Conservation (phyloP, 2,113 vertebrate species). For the Anseranas semipalmata region DNA sequence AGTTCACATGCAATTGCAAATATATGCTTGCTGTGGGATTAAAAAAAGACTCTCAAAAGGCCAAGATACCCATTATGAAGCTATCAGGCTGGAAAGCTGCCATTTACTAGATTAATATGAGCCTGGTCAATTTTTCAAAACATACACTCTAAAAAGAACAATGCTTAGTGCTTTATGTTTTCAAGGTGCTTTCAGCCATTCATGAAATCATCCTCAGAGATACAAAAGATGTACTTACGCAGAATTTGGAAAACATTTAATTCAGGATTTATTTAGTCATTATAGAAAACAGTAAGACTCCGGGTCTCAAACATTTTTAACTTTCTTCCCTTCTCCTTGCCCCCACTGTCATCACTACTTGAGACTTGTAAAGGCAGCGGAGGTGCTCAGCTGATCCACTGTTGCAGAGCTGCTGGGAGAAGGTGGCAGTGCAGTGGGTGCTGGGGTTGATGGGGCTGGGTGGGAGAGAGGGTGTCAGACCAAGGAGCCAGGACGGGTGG, state of each 20-base stretch:
- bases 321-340: background rate
- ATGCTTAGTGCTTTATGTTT: background rate
- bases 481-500: background rate
- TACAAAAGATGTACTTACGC: background rate
- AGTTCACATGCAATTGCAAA: background rate
- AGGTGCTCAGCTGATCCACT: background rate
- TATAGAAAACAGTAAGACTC: background rate
- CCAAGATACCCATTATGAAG: background rate
- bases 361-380: background rate
- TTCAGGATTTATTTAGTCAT: background rate
- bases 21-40: background rate
- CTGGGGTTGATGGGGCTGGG: background rate
- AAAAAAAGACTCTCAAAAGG: background rate
- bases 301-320: background rate
- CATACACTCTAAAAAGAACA: background rate
- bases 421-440: background rate
- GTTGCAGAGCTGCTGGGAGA: background rate
- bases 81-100: conserved; percentile 18
- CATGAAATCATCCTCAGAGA: background rate
- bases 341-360: background rate
- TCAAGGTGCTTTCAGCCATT: conserved; percentile 8
- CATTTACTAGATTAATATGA: conserved; percentile 6
- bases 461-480: background rate
- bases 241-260: background rate
- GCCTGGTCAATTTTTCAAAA: conserved; percentile 7